Conservation (phyloP, 1,140 invertebrate species). For the Trichoplusia ni region DNA sequence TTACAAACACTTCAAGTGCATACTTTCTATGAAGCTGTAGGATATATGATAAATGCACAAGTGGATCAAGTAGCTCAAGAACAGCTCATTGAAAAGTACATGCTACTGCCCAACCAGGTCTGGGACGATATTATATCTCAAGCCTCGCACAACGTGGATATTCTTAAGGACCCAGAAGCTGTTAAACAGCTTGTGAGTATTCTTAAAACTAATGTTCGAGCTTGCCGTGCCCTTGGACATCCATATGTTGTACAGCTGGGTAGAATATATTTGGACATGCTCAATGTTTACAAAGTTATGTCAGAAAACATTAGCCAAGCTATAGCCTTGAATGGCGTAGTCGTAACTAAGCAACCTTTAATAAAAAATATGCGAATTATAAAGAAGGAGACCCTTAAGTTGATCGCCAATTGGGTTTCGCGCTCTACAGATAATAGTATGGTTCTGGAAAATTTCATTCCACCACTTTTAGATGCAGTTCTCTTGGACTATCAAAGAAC, state of each 20-base stretch:
- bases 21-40: conserved; percentile 99
- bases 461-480: conserved; percentile 97
- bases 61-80: conserved; percentile 94
- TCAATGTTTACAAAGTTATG: conserved; percentile 99
- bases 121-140: conserved; percentile 99
- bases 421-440: conserved; percentile 94
- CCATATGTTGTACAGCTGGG: conserved; percentile 97
- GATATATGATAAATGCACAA: conserved; percentile 99
- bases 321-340: conserved; percentile 96
- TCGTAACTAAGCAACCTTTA: conserved; percentile 97
- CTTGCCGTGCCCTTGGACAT: conserved; percentile 98
- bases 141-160: conserved; percentile 97
- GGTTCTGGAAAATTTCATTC: conserved; percentile 98
- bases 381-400: conserved; percentile 99
- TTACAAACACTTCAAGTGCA: conserved; percentile 99
- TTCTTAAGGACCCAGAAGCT: conserved; percentile 97
- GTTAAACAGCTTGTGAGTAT: conserved; percentile 99
- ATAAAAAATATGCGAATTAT: conserved; percentile 99
- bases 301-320: conserved; percentile 99
- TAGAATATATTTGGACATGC: conserved; percentile 98
- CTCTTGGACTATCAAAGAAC: conserved; percentile 98
- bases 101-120: conserved; percentile 97
- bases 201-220: conserved; percentile 98
- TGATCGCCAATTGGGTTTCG: conserved; percentile 98
- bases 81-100: conserved; percentile 97